Conservation (phyloP, 2,113 vertebrate genomes). For the Ifrita kowaldi region DNA sequence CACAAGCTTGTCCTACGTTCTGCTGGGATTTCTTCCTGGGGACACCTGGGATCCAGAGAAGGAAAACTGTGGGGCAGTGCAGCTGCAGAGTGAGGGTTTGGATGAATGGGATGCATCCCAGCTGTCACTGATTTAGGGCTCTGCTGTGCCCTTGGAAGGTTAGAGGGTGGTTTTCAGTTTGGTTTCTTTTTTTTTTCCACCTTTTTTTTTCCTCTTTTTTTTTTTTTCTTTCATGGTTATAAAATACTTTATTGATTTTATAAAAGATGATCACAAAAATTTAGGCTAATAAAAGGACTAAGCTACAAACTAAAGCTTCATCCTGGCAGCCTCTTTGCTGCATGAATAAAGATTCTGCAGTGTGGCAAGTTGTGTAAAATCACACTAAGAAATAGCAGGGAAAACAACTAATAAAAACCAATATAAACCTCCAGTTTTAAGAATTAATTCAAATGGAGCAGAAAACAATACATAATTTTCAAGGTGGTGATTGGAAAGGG, state of each 20-base stretch:
- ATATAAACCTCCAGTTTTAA: not conserved
- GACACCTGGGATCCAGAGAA: not conserved
- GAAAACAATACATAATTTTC: not conserved
- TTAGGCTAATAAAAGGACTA: not conserved
- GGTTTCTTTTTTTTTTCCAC: not conserved
- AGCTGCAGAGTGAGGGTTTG: not conserved
- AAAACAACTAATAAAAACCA: not conserved
- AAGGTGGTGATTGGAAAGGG: not conserved
- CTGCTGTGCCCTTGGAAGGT: not conserved
- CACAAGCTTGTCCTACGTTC: accelerated
- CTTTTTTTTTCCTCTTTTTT: not conserved
- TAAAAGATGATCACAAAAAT: not conserved
- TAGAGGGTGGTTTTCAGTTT: not conserved
- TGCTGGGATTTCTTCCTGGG: not conserved
- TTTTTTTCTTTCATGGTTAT: not conserved
- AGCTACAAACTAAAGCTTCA: not conserved
- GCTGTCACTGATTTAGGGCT: not conserved
- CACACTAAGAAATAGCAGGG: not conserved
- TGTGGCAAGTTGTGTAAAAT: not conserved
- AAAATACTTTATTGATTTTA: not conserved
- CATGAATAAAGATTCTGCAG: not conserved
- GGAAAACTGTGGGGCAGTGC: not conserved
- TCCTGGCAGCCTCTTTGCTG: not conserved
- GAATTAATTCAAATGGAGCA: not conserved
- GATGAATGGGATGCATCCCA: too few species aligned